Base-by-base conservation (phyloP, 1,140 invertebrate genomes). In the Amyelois transitella region DNA sequence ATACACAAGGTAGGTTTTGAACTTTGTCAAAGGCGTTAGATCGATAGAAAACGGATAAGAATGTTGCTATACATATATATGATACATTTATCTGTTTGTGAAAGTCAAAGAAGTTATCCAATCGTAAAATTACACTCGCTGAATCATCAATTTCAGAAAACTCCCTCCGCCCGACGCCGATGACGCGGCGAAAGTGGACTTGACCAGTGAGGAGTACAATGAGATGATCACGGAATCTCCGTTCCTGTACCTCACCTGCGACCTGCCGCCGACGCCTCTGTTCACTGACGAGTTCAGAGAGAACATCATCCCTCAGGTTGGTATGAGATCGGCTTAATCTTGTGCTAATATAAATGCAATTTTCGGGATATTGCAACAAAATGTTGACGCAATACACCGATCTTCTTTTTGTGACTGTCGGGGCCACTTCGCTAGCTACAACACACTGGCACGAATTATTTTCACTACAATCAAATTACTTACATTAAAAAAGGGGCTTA, bases 231-330 rank as follows among this genome's bases (percentile, higher is more conserved):
- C 96, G 8, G 95, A 98, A 62, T 96, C 95, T 12, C 96, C 96
- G 22, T 99, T 99, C 88, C 89, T 99, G 18, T 99, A 98, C 87
- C 89, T 99, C 50, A 99, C 98, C 5, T 98, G 98, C 84, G 98
- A 99, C 89, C 89, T 99, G 47, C 98, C 98, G 1, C 95, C 98
- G 1, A 96, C 97, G 2, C 98, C 98, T 8, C 90, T 99, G 6
- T 99, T 98, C 74, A 98, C 97, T 72, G 98, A 99, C 90, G 98
- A 99, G 86, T 94, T 98, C 64, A 93, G 96, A 56, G 98, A 99
- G 88, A 99, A 99, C 88, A 99, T 99, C 68, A 99, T 99, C 79
- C 98, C 98, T 47, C 98, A 99, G 91, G 96, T 96, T 63, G 55
- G 5, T 57, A 48, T 7, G 43, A 55, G 2, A 21, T 17, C n/a